phyloP scores from a whole-genome alignment of 2,888 invertebrate genomes.

The Amblyjoppa proteus region DNA sequence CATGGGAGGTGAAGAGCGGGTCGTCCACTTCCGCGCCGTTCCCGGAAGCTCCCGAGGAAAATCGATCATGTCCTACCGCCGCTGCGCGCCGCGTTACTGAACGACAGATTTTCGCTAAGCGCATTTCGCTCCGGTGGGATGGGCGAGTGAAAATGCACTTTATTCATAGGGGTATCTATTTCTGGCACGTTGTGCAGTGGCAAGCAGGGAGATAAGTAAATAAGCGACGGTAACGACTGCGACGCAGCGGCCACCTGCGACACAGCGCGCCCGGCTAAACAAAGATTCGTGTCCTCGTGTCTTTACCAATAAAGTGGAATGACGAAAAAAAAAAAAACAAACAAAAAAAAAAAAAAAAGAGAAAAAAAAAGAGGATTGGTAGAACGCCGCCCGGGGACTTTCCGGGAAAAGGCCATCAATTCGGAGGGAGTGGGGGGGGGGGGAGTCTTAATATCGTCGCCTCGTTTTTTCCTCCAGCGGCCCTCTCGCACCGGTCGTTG shows the following conservation, averaged over 20 bases:
- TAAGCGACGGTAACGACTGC: neutral
- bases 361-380: conserved; percentile 10
- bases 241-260: neutral
- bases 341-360: conserved; percentile 12
- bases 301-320: neutral
- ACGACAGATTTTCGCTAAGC: conserved; percentile 35
- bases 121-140: neutral
- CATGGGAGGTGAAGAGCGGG: conserved; percentile 39
- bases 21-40: conserved; percentile 47
- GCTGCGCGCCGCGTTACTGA: conserved; percentile 44
- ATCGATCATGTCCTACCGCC: conserved; percentile 58
- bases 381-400: conserved; percentile 23
- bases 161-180: neutral
- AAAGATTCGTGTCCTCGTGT: neutral
- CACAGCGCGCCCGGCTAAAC: neutral
- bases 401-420: conserved; percentile 40
- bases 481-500: neutral
- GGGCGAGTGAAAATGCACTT: neutral
- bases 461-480: neutral
- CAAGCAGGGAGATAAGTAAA: neutral
- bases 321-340: conserved; percentile 9
- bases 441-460: conserved; percentile 39
- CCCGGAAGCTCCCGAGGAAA: conserved; percentile 54
- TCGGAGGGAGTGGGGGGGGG: neutral
- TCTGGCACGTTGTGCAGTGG: neutral